Evolutionary conservation across 1,140 invertebrate species (phyloP).

Genomic region (Cecropterus lyciades): DNA sequence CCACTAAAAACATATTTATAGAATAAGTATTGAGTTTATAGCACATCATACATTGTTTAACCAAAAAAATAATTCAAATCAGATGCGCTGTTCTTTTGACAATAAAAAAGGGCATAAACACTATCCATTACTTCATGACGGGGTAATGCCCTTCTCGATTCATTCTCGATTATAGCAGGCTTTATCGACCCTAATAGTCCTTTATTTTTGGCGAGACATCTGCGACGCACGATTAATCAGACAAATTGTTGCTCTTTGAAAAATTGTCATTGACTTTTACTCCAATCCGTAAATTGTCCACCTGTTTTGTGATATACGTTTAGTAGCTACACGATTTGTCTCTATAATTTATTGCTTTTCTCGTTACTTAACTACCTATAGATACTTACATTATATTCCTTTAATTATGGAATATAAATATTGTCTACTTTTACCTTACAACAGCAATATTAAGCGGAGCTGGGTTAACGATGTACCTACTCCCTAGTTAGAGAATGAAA

Average conservation of each 20-base stretch:
- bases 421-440: too few species aligned
- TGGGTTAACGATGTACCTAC: too few species aligned
- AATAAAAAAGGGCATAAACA: constrained; percentile 48
- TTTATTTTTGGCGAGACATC: constrained; percentile 58
- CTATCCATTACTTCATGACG: constrained; percentile 44
- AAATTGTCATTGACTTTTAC: constrained; percentile 35
- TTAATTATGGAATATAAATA: too few species aligned
- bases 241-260: constrained; percentile 42
- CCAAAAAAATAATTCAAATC: constrained; percentile 23
- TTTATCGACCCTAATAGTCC: constrained; percentile 45
- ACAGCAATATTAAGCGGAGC: too few species aligned
- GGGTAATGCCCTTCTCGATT: constrained; percentile 43
- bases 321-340: not conserved
- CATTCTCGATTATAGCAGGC: constrained; percentile 40
- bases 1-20: too few species aligned
- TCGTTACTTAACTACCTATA: too few species aligned
- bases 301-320: constrained; percentile 10
- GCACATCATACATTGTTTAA: too few species aligned
- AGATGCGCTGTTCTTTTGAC: constrained; percentile 19
- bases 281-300: constrained; percentile 7
- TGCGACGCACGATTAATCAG: constrained; percentile 58
- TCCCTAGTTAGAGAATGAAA: too few species aligned
- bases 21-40: too few species aligned
- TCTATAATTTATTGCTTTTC: too few species aligned
- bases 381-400: too few species aligned